Evolutionary conservation across 1,140 invertebrate species (phyloP), one percentile per base, ranked within the genome.

Genomic region (Bombus superbus): DNA sequence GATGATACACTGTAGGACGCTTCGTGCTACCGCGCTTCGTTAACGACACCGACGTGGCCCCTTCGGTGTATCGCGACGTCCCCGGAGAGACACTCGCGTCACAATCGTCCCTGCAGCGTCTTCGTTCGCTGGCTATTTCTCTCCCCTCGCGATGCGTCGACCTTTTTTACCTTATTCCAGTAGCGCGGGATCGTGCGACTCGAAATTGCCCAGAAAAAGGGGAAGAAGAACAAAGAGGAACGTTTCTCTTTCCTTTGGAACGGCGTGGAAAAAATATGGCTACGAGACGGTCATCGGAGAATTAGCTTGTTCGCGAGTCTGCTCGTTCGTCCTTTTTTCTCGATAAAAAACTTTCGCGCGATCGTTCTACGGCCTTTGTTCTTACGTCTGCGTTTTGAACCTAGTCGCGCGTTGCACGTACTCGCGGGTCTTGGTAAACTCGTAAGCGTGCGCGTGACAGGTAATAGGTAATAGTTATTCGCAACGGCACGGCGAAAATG

Each of bases 391-490:
- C 80, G 35, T 11, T 53, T 74, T 40, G 4, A 25, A 38, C 15
- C 35, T 35, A 8, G 47, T 59, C 8, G 9, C 47, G 66, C 59
- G 84, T 91, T 85, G 88, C 88, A 84, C 73, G 86, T 83, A 81
- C 81, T 88, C 76, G 83, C 82, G 53, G 64, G 59, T 73, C 44
- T 81, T 86, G 86, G 74, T 90, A 88, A 81, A 77, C 79, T 66
- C 76, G 77, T 83, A 86, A 91, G 85, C 79, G 78, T 87, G 88
- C 85, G 78, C 78, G 79, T 89, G 90, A 91, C 90, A 88, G 85
- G 53, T 91, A 78, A 77, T 89, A 83, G 73, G 79, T 68, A 72
- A 77, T 42, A 72, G 82, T 75, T 85, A 89, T 84, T 91, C 66
- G 64, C 10, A 40, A 75, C 74, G 88, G 71, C 32, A n/a, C 84